Percentiles rank a stretch among this genome's conserved stretches.
phyloP scores from a whole-genome alignment of 2,888 invertebrate genomes.

The Euplagia quadripunctaria region DNA sequence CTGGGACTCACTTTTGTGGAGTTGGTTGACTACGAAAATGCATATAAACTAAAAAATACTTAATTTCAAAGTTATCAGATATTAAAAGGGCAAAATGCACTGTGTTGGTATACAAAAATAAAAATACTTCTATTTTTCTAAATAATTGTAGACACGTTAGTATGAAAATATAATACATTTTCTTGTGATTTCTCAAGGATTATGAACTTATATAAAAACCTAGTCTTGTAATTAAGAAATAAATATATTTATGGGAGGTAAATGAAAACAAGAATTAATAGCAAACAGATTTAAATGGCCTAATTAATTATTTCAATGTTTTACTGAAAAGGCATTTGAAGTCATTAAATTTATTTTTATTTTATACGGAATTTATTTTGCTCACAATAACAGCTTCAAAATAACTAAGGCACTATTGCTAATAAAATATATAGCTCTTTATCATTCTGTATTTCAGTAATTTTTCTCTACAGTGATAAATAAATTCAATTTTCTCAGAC shows the following conservation, averaged over 20 bases:
- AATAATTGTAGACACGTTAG: rapidly evolving
- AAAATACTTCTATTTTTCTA: neutral
- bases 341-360: neutral
- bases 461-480: constrained; percentile 21
- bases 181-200: neutral
- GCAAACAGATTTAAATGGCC: neutral
- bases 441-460: constrained; percentile 18
- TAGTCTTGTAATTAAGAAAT: neutral
- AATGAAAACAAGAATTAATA: neutral
- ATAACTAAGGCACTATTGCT: constrained; percentile 15
- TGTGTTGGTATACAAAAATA: too few species aligned
- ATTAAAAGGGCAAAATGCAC: too few species aligned
- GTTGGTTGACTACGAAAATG: too few species aligned
- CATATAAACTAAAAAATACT: too few species aligned
- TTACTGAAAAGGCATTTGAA: neutral
- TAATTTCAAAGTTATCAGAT: too few species aligned
- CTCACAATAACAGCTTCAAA: neutral
- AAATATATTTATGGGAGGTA: neutral
- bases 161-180: neutral
- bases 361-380: constrained; percentile 22
- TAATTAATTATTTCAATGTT: neutral
- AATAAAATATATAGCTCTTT: constrained; percentile 17
- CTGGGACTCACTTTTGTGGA: too few species aligned
- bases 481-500: constrained; percentile 33
- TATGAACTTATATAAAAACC: neutral